Percentiles rank a stretch among this genome's conserved stretches.
These are phyloP conservation scores for Leucania comma DNA, from an alignment of 2,888 invertebrate genomes.

Conservation along the genomic window DNA sequence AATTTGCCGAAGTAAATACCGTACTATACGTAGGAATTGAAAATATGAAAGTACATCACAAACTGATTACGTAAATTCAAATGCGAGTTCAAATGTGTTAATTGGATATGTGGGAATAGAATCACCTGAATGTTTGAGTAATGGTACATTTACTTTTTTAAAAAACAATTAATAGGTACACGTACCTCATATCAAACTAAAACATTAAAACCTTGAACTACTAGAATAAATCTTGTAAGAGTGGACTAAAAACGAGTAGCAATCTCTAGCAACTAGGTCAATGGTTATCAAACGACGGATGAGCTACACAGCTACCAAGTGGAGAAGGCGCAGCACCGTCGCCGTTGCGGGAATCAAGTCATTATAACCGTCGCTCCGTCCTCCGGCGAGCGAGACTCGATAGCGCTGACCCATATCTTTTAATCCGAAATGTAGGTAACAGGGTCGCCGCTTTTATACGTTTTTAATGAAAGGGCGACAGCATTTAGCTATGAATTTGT, in stretches of 20 bases:
- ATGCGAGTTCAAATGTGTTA: too few species aligned
- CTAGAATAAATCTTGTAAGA: conserved; percentile 11
- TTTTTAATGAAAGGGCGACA: conserved; percentile 6
- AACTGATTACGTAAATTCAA: neutral
- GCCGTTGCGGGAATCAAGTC: conserved; percentile 30
- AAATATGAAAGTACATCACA: too few species aligned
- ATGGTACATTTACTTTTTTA: neutral
- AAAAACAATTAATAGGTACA: neutral
- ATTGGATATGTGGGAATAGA: neutral
- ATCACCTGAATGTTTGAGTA: neutral
- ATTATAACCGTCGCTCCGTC: conserved; percentile 26
- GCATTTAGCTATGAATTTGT: neutral
- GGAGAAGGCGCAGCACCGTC: conserved; percentile 5
- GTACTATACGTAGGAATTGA: neutral
- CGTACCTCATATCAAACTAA: neutral
- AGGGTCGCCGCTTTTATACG: conserved; percentile 17
- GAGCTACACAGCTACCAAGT: conserved; percentile 9
- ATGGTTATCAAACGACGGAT: conserved; percentile 49
- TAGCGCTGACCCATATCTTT: conserved; percentile 53
- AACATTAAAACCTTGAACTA: conserved; percentile 10
- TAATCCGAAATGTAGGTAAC: conserved; percentile 42
- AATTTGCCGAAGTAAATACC: neutral
- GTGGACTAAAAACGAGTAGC: conserved; percentile 16
- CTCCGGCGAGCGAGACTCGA: conserved; percentile 11
- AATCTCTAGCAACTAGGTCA: conserved; percentile 44